A percentile compares a stretch with the other conserved stretches of the same genome.
These are phyloP conservation scores for Cerastis rubricosa DNA, from an alignment of 2,888 invertebrate genomes.

Conservation along the genomic window DNA sequence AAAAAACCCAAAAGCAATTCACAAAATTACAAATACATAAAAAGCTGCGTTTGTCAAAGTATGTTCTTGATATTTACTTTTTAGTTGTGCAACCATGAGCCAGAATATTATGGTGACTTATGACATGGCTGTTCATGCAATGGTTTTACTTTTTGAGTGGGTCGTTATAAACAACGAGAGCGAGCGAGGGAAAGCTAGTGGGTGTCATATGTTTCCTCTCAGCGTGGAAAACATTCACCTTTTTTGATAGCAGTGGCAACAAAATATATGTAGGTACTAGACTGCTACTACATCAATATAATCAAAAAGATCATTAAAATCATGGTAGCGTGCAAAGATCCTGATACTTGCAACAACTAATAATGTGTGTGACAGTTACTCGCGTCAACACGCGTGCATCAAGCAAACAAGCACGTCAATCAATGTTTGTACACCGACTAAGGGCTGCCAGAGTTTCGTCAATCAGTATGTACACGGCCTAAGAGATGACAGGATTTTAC, in stretches of 20 bases:
- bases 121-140: background rate
- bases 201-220: background rate
- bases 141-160: background rate
- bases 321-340: background rate
- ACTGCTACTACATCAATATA: no score
- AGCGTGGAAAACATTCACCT: background rate
- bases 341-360: background rate
- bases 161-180: background rate
- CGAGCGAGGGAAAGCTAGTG: background rate
- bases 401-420: slow-evolving; percentile 25
- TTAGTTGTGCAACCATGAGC: background rate
- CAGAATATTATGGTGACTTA: background rate
- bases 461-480: slow-evolving; percentile 15
- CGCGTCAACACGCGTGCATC: background rate
- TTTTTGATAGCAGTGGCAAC: background rate
- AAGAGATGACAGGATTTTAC: slow-evolving; percentile 10
- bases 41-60: background rate
- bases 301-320: background rate
- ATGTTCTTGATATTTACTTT: background rate
- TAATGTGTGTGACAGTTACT: background rate
- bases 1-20: background rate
- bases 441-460: background rate
- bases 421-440: background rate
- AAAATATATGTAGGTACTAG: no score
- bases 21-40: background rate